Percentiles rank a stretch among this genome's conserved stretches.
phyloP scores from a whole-genome alignment of 1,140 invertebrate genomes.

The Mya arenaria region DNA sequence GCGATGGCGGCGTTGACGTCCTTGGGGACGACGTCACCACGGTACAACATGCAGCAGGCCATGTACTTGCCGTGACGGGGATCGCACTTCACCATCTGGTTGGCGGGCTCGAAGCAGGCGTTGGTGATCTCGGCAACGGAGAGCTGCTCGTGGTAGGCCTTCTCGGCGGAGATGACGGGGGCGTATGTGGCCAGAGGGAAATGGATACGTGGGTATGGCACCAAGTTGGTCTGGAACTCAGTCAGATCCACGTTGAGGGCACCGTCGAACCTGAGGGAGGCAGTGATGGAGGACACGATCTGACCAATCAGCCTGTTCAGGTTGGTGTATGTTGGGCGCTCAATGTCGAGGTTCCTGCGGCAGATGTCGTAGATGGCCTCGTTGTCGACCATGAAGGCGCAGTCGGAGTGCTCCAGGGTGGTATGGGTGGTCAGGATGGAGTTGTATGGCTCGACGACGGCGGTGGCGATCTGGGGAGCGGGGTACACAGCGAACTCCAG shows the following conservation, averaged over 20 bases:
- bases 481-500: too few species aligned
- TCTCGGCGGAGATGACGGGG: constrained; percentile 76
- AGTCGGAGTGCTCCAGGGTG: constrained; percentile 89
- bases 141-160: constrained; percentile 80
- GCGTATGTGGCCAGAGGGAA: constrained; percentile 78
- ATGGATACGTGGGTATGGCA: constrained; percentile 78
- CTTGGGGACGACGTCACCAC: constrained; percentile 84
- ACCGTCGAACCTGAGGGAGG: constrained; percentile 84
- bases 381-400: constrained; percentile 87
- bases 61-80: constrained; percentile 82
- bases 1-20: constrained; percentile 84
- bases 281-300: constrained; percentile 68
- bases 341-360: constrained; percentile 87
- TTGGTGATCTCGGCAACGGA: constrained; percentile 84
- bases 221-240: constrained; percentile 88
- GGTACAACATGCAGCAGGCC: constrained; percentile 83
- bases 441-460: constrained; percentile 80
- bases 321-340: constrained; percentile 82
- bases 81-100: constrained; percentile 79
- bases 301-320: constrained; percentile 55
- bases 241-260: constrained; percentile 87
- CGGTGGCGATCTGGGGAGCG: too few species aligned
- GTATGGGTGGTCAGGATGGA: constrained; percentile 84
- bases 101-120: constrained; percentile 91
- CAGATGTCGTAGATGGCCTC: constrained; percentile 79